Base-by-base conservation (phyloP, 1,140 invertebrate genomes). In the Bombus breviceps region DNA sequence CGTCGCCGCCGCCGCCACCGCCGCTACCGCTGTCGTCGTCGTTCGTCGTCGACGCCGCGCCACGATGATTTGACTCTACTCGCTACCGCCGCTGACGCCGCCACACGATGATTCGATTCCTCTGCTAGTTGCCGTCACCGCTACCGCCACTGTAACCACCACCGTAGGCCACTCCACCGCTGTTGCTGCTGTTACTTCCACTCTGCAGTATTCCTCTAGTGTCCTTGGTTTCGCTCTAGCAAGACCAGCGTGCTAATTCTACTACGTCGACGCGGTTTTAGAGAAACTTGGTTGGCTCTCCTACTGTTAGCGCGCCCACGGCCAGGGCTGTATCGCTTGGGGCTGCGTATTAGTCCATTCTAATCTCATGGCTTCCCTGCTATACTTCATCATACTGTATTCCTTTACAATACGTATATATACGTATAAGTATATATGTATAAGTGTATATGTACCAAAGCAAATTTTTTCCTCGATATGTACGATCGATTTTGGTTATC, bases 201-300 rank as follows among this genome's bases (percentile, higher is more conserved):
- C 85, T 84, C 83, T 82, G 85, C 83, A 41, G 59, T 18, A 88
- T 84, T 91, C 83, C 76, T 91, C 88, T 89, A 88, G 89, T 92
- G 91, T 93, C 93, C 92, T 93, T 93, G 91, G 90, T 85, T 92
- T 85, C 86, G 89, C 83, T 92, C 86, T 93, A 91, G 92, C 92
- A 86, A 93, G 84, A 88, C 72, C 73, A 80, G 39, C 89, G 83
- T 76, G 84, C 91, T 92, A 92, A 91, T 92, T 93, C 91, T 87
- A 90, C 86, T 91, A 92, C 87, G 87, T 89, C 88, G 88, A 86
- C 89, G 83, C 78, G 81, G 75, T 62, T 78, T 83, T 71, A 22
- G 72, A 90, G 89, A 90, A 90, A 90, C 83, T 90, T 83, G 72
- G 77, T 68, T 89, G 85, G 32, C 80, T 89, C 82, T 89, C 89